phyloP scores from a whole-genome alignment of 53 echinoderm and acorn worm species.

The Echinometra lucunter region DNA sequence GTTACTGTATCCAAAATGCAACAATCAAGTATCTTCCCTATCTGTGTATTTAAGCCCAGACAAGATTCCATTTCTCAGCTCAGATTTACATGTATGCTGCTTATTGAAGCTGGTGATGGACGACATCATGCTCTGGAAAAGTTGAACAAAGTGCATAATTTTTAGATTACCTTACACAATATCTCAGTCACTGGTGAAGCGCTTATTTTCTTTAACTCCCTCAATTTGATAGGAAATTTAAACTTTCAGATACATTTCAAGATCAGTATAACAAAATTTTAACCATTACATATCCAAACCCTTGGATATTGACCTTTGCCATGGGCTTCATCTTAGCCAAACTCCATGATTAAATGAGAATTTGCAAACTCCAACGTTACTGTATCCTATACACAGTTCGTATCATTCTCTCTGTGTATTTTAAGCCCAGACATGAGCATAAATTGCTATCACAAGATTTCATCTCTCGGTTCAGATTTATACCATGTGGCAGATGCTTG shows the following conservation, averaged over 20 bases:
- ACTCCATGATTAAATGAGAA: background rate
- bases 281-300: no score
- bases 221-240: no score
- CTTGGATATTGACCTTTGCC: no score
- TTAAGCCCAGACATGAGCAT: background rate
- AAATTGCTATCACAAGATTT: conserved; percentile 7
- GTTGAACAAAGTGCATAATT: conserved; percentile 47
- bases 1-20: background rate
- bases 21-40: background rate
- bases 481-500: background rate
- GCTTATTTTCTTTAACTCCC: no score
- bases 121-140: conserved; percentile 7
- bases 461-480: conserved; percentile 26
- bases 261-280: no score
- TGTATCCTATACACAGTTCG: background rate
- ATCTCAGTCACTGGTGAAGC: no score
- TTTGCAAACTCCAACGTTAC: background rate
- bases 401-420: background rate
- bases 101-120: background rate
- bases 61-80: conserved; percentile 3
- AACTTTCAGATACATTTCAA: no score
- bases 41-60: background rate
- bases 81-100: background rate
- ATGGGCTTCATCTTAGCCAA: background rate
- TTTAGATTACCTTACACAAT: no score